These are phyloP conservation scores for Heliconius hermathena DNA, from an alignment of 1,140 invertebrate species.

Conservation along the genomic window DNA sequence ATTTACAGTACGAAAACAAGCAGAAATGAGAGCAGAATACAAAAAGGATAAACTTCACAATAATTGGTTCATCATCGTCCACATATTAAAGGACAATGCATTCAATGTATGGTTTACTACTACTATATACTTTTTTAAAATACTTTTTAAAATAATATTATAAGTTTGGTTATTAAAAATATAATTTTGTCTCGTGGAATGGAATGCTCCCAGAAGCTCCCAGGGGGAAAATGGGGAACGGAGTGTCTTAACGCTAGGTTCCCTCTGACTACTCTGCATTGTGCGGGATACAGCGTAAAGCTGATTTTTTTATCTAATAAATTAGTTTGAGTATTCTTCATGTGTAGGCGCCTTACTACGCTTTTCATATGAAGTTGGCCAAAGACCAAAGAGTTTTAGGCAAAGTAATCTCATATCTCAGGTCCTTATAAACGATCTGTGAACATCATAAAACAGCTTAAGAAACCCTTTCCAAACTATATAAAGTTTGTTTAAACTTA, in stretches of 20 bases:
- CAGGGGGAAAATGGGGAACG: no score
- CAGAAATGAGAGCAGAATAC: not conserved
- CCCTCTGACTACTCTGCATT: no score
- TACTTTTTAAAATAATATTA: not conserved
- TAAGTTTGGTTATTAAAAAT: no score
- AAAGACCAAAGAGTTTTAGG: constrained; percentile 11
- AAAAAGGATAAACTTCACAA: not conserved
- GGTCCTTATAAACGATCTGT: constrained; percentile 12
- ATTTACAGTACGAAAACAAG: not conserved
- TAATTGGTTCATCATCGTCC: not conserved
- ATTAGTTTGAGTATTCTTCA: not conserved
- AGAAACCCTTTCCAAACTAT: constrained; percentile 35
- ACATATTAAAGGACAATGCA: not conserved
- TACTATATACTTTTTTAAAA: not conserved
- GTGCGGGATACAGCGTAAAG: no score
- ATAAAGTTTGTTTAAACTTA: constrained; percentile 49
- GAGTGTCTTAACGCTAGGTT: no score
- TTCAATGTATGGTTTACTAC: not conserved
- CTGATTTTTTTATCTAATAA: not conserved
- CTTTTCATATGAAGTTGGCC: not conserved
- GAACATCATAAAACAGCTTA: constrained; percentile 33
- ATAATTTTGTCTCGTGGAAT: no score
- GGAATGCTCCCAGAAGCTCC: no score
- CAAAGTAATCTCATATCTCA: constrained; percentile 17
- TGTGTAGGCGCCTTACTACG: not conserved